Evolutionary conservation across 1,140 invertebrate species (phyloP), one percentile per base, ranked within the genome.

Genomic region (Zeugodacus cucurbitae): DNA sequence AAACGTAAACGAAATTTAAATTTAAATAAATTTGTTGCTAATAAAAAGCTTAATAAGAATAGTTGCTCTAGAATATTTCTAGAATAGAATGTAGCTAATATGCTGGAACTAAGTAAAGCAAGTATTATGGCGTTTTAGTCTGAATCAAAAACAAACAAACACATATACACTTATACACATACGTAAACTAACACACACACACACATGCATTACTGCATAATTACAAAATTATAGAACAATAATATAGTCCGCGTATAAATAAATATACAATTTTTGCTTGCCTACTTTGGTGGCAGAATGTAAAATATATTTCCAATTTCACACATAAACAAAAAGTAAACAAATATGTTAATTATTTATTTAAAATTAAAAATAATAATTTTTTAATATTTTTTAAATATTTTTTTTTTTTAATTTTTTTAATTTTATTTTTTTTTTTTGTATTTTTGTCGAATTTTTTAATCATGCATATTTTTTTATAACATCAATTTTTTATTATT

Each of bases 81-180:
- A 93, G 92, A 93, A 92, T 93, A 93, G 92, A 93, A 89, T 93
- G 92, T 92, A 93, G 92, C 91, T 91, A 90, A 90, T 92, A 92
- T 93, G 92, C 92, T 93, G 92, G 92, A 93, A 92, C 91, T 93
- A 91, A 93, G 91, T 93, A 93, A 93, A 92, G 91, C 88, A 93
- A 93, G 92, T 93, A 93, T 93, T 93, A 93, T 93, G 92, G 92
- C 90, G 91, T 93, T 93, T 93, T 93, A 91, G 87, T 89, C 88
- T 62, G 89, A 87, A 87, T 87, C 86, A 88, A 59, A 87, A 87
- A 88, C 22, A n/a, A 74, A 78, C 41, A 87, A 14, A 88, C 22
- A 88, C 20, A 88, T 64, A 57, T 26, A 67, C 29, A 41, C 58
- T 32, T 57, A 59, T n/a, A 86, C 14, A 59, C 62, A 44, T 57